These are phyloP conservation scores for Euproctis similis DNA, from an alignment of 2,888 invertebrate genomes.

Conservation along the genomic window DNA sequence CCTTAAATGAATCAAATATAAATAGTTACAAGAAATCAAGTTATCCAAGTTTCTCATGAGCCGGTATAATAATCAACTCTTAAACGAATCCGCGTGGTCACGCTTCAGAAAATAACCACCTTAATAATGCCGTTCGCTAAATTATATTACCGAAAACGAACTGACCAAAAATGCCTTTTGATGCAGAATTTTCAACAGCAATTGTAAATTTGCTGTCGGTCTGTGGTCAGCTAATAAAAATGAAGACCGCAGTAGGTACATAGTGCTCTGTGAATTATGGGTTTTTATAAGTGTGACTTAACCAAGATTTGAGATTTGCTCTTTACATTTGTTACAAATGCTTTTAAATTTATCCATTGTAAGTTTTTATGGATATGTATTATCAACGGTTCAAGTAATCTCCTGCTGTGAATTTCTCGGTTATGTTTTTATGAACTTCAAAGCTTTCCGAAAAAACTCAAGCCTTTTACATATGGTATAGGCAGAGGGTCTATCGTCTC, in stretches of 20 bases:
- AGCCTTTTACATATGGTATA: no score
- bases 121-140: constrained; percentile 12
- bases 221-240: constrained; percentile 23
- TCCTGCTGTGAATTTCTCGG: neutral
- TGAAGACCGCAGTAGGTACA: constrained; percentile 15
- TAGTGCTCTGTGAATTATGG: constrained; percentile 28
- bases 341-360: no score
- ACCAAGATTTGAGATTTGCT: no score
- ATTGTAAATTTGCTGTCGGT: constrained; percentile 12
- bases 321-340: no score
- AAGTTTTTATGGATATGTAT: constrained; percentile 14
- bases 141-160: neutral
- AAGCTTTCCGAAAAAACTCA: no score
- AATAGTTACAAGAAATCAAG: no score
- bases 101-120: constrained; percentile 22
- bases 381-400: no score
- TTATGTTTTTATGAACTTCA: neutral
- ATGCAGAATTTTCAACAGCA: constrained; percentile 1
- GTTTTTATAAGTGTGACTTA: no score
- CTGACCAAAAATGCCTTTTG: neutral
- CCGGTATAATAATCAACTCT: constrained; percentile 18
- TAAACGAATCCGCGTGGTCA: constrained; percentile 31
- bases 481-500: no score
- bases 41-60: constrained; percentile 6
- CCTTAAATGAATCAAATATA: no score